Evolutionary conservation across 2,113 vertebrate genomes (phyloP).

Genomic region (Murina feae): DNA sequence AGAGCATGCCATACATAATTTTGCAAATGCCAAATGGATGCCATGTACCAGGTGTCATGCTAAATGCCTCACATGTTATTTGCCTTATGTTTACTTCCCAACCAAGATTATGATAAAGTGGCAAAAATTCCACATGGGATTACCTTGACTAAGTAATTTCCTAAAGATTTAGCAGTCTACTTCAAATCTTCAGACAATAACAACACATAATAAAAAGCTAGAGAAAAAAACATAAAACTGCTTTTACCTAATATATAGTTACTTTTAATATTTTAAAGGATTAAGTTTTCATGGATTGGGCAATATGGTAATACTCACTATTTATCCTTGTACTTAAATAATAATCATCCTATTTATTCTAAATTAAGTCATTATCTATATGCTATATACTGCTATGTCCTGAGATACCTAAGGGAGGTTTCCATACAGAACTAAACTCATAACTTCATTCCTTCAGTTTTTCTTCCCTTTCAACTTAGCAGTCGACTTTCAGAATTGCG

Average conservation of each 20-base stretch:
- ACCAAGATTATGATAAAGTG: neutral
- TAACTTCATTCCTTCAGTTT: neutral
- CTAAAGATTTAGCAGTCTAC: neutral
- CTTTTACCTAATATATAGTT: neutral
- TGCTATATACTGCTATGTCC: neutral
- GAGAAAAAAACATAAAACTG: neutral
- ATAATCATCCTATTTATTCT: neutral
- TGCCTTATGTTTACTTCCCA: neutral
- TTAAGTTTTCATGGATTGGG: neutral
- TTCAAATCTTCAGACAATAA: neutral
- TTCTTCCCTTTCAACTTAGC: neutral
- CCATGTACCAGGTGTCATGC: neutral
- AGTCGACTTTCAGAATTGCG: neutral
- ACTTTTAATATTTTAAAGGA: constrained; percentile 15
- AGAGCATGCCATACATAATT: neutral
- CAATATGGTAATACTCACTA: neutral
- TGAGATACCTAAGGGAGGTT: neutral
- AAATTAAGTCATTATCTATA: neutral
- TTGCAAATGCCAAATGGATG: neutral
- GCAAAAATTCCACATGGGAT: neutral
- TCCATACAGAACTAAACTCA: neutral
- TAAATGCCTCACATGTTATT: neutral
- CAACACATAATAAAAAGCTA: neutral
- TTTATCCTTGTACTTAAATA: neutral
- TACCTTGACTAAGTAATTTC: neutral